Evolutionary conservation across 2,888 invertebrate species (phyloP).

Genomic region (Meliscaeva auricollis): DNA sequence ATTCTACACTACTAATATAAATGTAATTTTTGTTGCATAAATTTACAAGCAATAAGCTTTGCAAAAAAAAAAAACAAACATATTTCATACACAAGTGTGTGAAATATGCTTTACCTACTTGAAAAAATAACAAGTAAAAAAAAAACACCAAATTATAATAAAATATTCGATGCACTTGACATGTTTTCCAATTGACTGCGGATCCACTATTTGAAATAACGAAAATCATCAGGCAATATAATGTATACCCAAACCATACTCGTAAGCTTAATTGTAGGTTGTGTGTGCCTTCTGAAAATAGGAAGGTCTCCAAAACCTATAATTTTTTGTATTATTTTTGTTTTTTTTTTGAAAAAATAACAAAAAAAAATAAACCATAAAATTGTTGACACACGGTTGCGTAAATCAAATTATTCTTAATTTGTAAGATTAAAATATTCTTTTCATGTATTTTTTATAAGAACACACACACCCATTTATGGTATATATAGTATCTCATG

Average conservation of each 20-base stretch:
- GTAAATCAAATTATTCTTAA: slow-evolving; percentile 47
- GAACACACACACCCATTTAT: neutral
- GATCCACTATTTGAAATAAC: slow-evolving; percentile 6
- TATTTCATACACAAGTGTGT: neutral
- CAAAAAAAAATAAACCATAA: too few species aligned
- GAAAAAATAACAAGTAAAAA: neutral
- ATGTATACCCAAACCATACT: neutral
- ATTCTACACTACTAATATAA: too few species aligned
- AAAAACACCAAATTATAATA: neutral
- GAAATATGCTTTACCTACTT: neutral
- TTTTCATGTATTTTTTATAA: slow-evolving; percentile 17
- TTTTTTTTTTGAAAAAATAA: neutral
- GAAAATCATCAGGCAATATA: neutral
- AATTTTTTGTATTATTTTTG: slow-evolving; percentile 3
- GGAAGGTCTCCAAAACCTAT: neutral
- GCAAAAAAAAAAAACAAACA: too few species aligned
- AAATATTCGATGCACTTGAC: slow-evolving; percentile 52
- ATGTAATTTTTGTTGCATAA: too few species aligned
- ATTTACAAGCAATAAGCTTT: too few species aligned
- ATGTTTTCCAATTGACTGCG: slow-evolving; percentile 43
- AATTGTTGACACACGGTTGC: slow-evolving; percentile 46
- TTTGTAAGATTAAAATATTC: slow-evolving; percentile 16
- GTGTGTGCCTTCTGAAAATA: neutral
- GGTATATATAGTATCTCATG: neutral
- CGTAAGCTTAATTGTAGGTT: slow-evolving; percentile 16